These are phyloP conservation scores for Scaeva pyrastri DNA, from an alignment of 2,888 invertebrate genomes.

Conservation along the genomic window DNA sequence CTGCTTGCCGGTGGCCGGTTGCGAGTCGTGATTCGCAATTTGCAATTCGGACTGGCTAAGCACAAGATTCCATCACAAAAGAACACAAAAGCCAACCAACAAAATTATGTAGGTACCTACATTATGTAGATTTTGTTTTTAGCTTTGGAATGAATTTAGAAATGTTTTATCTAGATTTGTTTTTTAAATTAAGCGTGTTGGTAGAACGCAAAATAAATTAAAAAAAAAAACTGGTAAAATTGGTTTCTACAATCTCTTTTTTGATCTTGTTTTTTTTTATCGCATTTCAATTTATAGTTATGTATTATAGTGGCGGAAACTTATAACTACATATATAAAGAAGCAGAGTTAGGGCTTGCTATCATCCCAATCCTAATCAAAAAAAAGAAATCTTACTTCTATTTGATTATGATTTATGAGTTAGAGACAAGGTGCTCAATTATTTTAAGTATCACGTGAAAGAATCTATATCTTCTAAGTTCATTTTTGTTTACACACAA, in stretches of 20 bases:
- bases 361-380: background rate
- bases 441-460: background rate
- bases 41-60: slow-evolving; percentile 22
- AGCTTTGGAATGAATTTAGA: slow-evolving; percentile 4
- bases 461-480: background rate
- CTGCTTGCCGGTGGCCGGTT: background rate
- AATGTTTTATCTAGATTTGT: slow-evolving; percentile 17
- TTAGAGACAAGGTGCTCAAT: background rate
- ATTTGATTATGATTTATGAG: background rate
- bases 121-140: slow-evolving; percentile 1
- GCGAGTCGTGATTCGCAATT: no score
- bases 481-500: slow-evolving; percentile 11
- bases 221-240: background rate
- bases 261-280: slow-evolving; percentile 2
- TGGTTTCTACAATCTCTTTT: background rate
- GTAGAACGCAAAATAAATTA: background rate
- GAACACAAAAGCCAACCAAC: background rate
- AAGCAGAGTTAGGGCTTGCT: background rate
- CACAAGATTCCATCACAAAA: background rate
- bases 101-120: background rate
- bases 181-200: background rate
- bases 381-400: background rate
- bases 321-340: background rate
- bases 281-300: background rate
- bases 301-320: background rate